phyloP scores from a whole-genome alignment of 2,797 vertebrate species.

The Huso huso region DNA sequence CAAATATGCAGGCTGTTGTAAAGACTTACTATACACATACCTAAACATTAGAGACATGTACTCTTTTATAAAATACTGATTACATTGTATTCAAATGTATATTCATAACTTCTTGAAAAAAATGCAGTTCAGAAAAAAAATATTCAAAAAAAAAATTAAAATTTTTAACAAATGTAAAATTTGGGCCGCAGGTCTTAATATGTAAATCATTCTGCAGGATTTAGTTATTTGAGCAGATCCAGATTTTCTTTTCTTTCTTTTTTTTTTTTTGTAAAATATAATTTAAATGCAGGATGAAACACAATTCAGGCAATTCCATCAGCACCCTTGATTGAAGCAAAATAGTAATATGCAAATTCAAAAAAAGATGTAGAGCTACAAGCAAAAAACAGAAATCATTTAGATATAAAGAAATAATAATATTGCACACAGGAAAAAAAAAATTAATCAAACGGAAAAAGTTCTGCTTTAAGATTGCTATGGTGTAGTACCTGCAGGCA shows the following conservation, averaged over 20 bases:
- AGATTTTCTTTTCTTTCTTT: too few species aligned
- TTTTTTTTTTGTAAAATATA: conserved; percentile 31
- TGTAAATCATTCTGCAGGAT: conserved; percentile 29
- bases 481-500: conserved; percentile 94
- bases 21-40: conserved; percentile 28
- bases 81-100: too few species aligned
- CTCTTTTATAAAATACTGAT: too few species aligned
- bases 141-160: too few species aligned
- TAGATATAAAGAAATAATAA: conserved; percentile 94
- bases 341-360: conserved; percentile 84
- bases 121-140: too few species aligned
- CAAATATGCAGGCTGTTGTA: conserved; percentile 30
- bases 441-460: conserved; percentile 98
- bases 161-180: conserved; percentile 31
- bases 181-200: conserved; percentile 22
- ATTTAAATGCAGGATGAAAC: conserved; percentile 51
- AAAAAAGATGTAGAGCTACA: conserved; percentile 85
- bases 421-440: conserved; percentile 86
- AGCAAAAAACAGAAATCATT: conserved; percentile 95
- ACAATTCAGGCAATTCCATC: conserved; percentile 93
- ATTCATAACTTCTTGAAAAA: too few species aligned
- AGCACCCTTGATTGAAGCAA: conserved; percentile 88
- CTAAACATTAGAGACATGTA: conserved; percentile 22
- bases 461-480: conserved; percentile 91
- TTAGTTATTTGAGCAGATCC: conserved; percentile 16